A percentile compares a stretch with the other conserved stretches of the same genome.
Conservation (phyloP, 2,888 invertebrate species). For the Agrochola lota region DNA sequence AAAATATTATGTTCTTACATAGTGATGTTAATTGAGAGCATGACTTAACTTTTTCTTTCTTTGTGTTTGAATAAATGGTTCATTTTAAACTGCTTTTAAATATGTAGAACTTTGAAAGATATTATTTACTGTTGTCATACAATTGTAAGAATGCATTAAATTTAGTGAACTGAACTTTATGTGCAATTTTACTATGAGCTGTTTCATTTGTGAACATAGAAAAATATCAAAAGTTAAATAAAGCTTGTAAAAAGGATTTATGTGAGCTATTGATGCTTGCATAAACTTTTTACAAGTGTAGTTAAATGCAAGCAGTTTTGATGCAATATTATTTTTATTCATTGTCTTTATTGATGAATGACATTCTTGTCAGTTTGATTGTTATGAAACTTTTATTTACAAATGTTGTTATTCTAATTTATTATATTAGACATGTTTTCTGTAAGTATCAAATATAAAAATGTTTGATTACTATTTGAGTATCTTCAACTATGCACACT, state of each 20-base stretch:
- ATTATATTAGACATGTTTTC: conserved; percentile 49
- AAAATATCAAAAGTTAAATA: neutral
- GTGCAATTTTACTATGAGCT: conserved; percentile 6
- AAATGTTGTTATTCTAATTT: conserved; percentile 27
- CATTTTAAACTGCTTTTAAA: conserved; percentile 55
- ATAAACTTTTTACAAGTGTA: conserved; percentile 21
- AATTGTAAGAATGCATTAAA: conserved; percentile 15
- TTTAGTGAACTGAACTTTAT: conserved; percentile 17
- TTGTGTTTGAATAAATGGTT: conserved; percentile 58
- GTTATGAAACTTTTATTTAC: conserved; percentile 46
- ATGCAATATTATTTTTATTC: conserved; percentile 12
- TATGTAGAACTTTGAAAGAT: conserved; percentile 35
- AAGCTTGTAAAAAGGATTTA: conserved; percentile 37
- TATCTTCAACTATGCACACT: conserved; percentile 8
- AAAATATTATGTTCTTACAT: conserved; percentile 62
- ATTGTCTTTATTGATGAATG: conserved; percentile 34
- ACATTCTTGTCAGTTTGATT: conserved; percentile 43
- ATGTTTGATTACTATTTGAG: conserved; percentile 14
- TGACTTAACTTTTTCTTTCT: conserved; percentile 23
- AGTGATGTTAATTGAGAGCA: conserved; percentile 13
- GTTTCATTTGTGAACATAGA: neutral
- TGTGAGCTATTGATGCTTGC: neutral
- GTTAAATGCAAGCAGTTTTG: conserved; percentile 11
- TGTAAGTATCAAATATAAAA: conserved; percentile 39
- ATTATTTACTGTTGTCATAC: conserved; percentile 1